These are phyloP conservation scores for Patiria miniata DNA, from an alignment of 35 echinoderm and acorn worm genomes.

Conservation along the genomic window DNA sequence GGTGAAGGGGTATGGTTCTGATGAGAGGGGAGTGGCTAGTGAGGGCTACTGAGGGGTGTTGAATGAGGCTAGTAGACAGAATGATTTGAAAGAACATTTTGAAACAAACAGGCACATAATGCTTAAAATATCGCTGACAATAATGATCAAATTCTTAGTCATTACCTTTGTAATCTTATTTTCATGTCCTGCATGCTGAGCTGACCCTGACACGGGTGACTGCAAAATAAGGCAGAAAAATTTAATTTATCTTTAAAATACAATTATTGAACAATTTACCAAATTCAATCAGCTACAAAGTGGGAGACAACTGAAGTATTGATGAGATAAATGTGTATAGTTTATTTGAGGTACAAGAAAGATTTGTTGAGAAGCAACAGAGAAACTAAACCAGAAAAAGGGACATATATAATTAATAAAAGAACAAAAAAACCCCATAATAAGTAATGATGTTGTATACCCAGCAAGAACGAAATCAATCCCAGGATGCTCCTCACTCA, in stretches of 20 bases:
- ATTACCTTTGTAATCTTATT: conserved; percentile 90
- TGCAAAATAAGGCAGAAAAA: conserved; percentile 37
- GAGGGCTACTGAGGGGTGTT: too few relatives aligned
- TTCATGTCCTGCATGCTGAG: conserved; percentile 94
- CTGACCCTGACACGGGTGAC: conserved; percentile 89
- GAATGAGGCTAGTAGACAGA: too few relatives aligned
- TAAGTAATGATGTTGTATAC: conserved; percentile 27
- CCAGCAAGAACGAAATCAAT: conserved; percentile 74
- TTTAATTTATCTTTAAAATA: too few relatives aligned
- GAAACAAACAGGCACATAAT: background rate
- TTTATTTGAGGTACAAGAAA: too few relatives aligned
- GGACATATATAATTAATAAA: background rate
- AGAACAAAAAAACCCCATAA: too few relatives aligned
- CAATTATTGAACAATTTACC: background rate
- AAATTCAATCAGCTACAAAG: too few relatives aligned
- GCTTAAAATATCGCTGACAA: background rate
- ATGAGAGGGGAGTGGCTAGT: too few relatives aligned
- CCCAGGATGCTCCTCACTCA: conserved; percentile 65
- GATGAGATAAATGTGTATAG: too few relatives aligned
- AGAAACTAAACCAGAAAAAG: too few relatives aligned
- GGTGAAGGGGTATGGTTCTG: too few relatives aligned
- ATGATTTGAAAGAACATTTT: too few relatives aligned
- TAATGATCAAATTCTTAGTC: background rate
- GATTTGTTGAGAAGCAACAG: background rate
- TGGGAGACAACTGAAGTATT: background rate